Base-by-base conservation (phyloP, 2,888 invertebrate species). In the Drosophila affinis region DNA sequence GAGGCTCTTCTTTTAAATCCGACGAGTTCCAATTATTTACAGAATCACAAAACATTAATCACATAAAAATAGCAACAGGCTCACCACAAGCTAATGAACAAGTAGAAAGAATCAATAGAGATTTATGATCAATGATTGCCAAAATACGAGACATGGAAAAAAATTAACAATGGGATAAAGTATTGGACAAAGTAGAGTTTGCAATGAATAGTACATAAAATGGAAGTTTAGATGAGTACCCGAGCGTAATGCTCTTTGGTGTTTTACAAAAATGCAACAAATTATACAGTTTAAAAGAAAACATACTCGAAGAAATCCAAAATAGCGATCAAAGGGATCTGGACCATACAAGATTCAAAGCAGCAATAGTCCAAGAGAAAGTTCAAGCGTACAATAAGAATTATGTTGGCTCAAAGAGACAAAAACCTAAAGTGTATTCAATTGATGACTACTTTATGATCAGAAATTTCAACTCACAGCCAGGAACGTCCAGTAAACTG, bases 131-230 rank as follows among this genome's bases (percentile, higher is more conserved):
- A 21, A 21, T 21, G 3, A 21, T 21, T 21, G 21, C 21, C 21
- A 21, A 21, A 21, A 21, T 21, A 21, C 21, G 1, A 21, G 3
- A 21, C 3, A 3, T 3, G 21, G 21, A 21, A 21, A 3, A 21
- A 21, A 21, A 21, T 21, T 3, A 21, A 21, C 21, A 21, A 3
- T 21, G 21, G 21, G 21, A 21, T 21, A 21, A 21, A 21, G 21
- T 21, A 21, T 21, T 58, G 12, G 34, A 48, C 10, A 21, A 12
- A 21, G 21, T 58, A n/a, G 48, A 48, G 6, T 39, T 18, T 48
- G 29, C 34, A n/a, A 27, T 58, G 12, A 58, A 58, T 10, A 58
- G 39, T 12, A 58, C 58, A 3, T 39, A 10, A 18, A 48, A 58
- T 14, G 49, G 49, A 48, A 48, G n/a, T 7, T 9, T 49, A n/a